phyloP scores from a whole-genome alignment of 2,113 vertebrate genomes.

The Eulacestoma nigropectus region DNA sequence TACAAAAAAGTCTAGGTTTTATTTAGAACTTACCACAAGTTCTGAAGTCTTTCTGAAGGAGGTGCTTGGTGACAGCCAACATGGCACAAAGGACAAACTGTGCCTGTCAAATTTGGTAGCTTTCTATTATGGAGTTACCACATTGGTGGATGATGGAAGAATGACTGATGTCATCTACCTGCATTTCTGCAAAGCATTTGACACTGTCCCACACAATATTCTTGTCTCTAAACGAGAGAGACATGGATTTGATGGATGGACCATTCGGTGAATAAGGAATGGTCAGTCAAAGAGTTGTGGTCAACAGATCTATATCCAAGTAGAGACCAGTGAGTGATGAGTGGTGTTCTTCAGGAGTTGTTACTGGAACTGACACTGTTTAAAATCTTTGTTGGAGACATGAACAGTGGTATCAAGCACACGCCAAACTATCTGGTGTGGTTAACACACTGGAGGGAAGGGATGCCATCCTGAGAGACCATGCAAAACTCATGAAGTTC shows the following conservation, averaged over 20 bases:
- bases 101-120: background rate
- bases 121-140: background rate
- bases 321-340: background rate
- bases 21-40: background rate
- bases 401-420: background rate
- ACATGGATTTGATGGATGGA: background rate
- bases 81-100: background rate
- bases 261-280: background rate
- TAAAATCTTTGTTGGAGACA: background rate
- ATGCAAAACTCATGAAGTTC: background rate
- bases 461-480: background rate
- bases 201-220: background rate
- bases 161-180: background rate
- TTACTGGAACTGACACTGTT: background rate
- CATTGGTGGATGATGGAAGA: background rate
- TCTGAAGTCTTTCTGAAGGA: background rate
- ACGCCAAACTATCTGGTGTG: background rate
- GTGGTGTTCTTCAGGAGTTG: background rate
- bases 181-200: background rate
- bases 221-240: background rate
- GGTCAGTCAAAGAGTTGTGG: background rate
- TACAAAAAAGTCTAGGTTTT: background rate
- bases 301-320: background rate
- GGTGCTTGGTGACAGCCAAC: background rate
- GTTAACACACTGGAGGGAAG: background rate